phyloP scores from a whole-genome alignment of 2,888 invertebrate species.

The Linnaemya vulpina region DNA sequence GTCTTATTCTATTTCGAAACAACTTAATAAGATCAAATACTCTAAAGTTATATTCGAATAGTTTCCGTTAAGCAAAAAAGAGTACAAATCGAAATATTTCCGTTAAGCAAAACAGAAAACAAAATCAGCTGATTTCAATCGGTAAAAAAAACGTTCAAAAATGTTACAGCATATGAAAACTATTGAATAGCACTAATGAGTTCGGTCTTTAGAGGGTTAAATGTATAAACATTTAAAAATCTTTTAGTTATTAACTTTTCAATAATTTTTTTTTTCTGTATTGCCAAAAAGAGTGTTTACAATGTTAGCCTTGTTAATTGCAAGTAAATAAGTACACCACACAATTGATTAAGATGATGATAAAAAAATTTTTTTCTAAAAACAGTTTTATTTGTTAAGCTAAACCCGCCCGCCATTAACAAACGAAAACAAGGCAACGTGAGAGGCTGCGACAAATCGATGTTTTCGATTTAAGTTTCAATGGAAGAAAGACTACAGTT shows the following conservation, averaged over 20 bases:
- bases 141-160: no score
- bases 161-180: no score
- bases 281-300: not conserved
- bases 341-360: not conserved
- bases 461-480: constrained; percentile 5
- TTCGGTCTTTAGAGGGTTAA: no score
- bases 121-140: no score
- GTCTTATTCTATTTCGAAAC: no score
- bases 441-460: constrained; percentile 28
- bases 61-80: no score
- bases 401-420: not conserved
- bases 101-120: no score
- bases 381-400: not conserved
- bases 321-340: constrained; percentile 10
- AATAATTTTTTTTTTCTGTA: no score
- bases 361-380: not conserved
- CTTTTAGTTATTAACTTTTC: not conserved
- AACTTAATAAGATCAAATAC: no score
- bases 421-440: not conserved
- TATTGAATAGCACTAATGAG: no score
- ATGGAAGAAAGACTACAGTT: constrained; percentile 10
- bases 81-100: no score
- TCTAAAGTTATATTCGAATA: no score
- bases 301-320: constrained; percentile 50
- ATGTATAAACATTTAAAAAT: not conserved